phyloP scores from a whole-genome alignment of 1,140 invertebrate genomes.

The Leptinotarsa texana region DNA sequence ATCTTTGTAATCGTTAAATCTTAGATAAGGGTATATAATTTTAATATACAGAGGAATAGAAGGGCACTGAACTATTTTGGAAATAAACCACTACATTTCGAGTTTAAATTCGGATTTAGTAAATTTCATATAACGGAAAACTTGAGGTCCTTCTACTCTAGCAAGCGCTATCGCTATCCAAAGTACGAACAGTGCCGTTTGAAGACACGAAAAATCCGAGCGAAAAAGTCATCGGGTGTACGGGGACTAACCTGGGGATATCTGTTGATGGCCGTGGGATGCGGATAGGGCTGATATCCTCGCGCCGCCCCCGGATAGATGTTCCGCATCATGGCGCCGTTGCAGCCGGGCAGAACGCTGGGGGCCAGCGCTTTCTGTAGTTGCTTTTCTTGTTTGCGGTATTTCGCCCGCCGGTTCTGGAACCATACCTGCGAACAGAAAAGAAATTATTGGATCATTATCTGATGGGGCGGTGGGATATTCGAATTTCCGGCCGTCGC shows the following conservation, averaged over 20 bases:
- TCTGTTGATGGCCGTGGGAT: slow-evolving; percentile 89
- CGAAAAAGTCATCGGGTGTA: background rate
- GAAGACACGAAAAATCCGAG: background rate
- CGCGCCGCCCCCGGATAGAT: slow-evolving; percentile 88
- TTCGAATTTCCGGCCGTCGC: no score
- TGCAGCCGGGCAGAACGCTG: slow-evolving; percentile 88
- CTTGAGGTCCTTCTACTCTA: no score
- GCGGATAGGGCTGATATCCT: slow-evolving; percentile 91
- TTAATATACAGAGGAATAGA: no score
- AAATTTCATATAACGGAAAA: no score
- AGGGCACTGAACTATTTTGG: no score
- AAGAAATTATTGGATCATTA: background rate
- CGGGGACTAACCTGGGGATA: slow-evolving; percentile 81
- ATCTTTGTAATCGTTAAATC: no score
- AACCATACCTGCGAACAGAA: slow-evolving; percentile 84
- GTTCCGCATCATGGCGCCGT: slow-evolving; percentile 96
- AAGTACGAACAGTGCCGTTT: background rate
- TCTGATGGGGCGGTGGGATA: no score
- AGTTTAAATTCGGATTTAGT: no score
- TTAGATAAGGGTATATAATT: no score
- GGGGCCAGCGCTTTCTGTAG: slow-evolving; percentile 91
- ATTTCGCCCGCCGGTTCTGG: slow-evolving; percentile 97
- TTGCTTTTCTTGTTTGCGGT: slow-evolving; percentile 97
- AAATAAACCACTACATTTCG: no score
- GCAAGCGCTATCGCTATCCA: no score